Percentiles rank a stretch among this genome's conserved stretches.
Conservation (phyloP, 2,797 vertebrate species). For the Numenius phaeopus region DNA sequence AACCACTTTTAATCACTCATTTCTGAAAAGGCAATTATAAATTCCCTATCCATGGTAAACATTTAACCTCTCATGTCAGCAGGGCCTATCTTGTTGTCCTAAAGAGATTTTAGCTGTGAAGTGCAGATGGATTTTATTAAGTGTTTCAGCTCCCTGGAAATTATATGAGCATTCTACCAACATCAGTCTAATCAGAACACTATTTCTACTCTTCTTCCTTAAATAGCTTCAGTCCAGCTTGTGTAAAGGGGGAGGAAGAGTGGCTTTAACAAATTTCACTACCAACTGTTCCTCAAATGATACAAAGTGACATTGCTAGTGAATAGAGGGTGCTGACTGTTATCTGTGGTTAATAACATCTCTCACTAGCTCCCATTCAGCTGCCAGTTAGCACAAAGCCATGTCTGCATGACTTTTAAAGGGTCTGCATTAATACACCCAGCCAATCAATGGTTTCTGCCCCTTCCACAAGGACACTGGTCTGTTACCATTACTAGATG, state of each 20-base stretch:
- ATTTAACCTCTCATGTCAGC: conserved; percentile 57
- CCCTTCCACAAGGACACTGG: conserved; percentile 81
- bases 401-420: conserved; percentile 77
- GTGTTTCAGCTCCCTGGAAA: conserved; percentile 60
- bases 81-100: conserved; percentile 25
- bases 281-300: conserved; percentile 50
- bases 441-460: conserved; percentile 82
- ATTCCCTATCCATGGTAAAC: conserved; percentile 47
- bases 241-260: conserved; percentile 47
- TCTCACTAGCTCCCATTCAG: conserved; percentile 76
- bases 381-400: conserved; percentile 82
- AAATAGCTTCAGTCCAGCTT: conserved; percentile 64
- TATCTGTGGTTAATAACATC: conserved; percentile 82
- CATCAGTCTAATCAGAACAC: conserved; percentile 39
- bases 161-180: conserved; percentile 14
- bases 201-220: conserved; percentile 57
- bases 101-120: conserved; percentile 58
- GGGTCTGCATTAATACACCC: conserved; percentile 80
- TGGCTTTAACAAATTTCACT: conserved; percentile 64
- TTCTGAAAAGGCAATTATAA: conserved; percentile 62
- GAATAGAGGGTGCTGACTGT: conserved; percentile 77
- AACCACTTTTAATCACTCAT: conserved; percentile 54
- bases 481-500: conserved; percentile 76
- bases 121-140: conserved; percentile 24
- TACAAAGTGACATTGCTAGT: conserved; percentile 81